phyloP scores from a whole-genome alignment of 2,797 vertebrate species.

The Lindbergichthys nudifrons region DNA sequence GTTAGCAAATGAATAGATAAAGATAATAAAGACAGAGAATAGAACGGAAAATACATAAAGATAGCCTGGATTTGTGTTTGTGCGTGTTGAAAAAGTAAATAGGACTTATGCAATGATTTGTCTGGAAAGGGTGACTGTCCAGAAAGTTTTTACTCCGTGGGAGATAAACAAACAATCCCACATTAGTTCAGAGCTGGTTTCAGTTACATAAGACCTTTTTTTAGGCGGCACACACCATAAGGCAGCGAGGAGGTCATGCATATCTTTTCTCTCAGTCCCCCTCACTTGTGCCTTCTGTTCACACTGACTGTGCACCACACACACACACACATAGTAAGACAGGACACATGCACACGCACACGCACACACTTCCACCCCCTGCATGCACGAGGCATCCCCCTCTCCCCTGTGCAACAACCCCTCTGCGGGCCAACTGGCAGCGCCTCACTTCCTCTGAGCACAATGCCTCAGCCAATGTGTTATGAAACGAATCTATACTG shows the following conservation, averaged over 20 bases:
- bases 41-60: slow-evolving; percentile 3
- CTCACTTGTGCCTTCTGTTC: slow-evolving; percentile 78
- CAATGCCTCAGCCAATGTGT: slow-evolving; percentile 37
- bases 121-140: slow-evolving; percentile 53
- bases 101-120: slow-evolving; percentile 68
- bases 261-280: slow-evolving; percentile 63
- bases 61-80: not conserved
- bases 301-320: slow-evolving; percentile 36
- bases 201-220: slow-evolving; percentile 69
- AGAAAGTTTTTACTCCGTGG: slow-evolving; percentile 64
- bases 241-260: slow-evolving; percentile 67
- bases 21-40: not conserved
- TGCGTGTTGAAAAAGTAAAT: slow-evolving; percentile 60
- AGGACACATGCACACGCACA: slow-evolving; percentile 13
- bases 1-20: not conserved
- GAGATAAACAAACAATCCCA: slow-evolving; percentile 70
- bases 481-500: slow-evolving; percentile 54
- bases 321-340: slow-evolving; percentile 34
- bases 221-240: slow-evolving; percentile 64
- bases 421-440: slow-evolving; percentile 76
- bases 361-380: slow-evolving; percentile 62
- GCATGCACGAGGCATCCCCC: slow-evolving; percentile 68
- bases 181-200: slow-evolving; percentile 57
- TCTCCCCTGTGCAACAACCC: slow-evolving; percentile 64
- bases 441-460: slow-evolving; percentile 65